These are phyloP conservation scores for Drosophila tristis DNA, from an alignment of 1,140 invertebrate genomes.

Conservation along the genomic window DNA sequence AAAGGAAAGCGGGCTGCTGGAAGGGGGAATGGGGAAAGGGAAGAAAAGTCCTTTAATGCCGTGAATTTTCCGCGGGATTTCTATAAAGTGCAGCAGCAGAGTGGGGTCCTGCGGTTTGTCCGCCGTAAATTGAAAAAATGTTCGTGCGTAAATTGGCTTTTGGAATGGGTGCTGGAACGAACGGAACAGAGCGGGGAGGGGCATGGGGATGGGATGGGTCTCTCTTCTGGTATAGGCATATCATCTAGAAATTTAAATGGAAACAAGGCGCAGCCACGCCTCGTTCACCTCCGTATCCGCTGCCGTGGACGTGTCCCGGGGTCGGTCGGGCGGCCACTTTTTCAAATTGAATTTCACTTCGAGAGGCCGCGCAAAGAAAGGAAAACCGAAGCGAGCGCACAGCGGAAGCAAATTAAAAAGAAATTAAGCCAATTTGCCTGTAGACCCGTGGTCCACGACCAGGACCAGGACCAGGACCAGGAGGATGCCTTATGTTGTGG, in stretches of 20 bases:
- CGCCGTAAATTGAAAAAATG: conserved; percentile 76
- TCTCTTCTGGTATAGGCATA: conserved; percentile 39
- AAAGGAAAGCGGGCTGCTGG: conserved; percentile 43
- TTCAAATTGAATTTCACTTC: conserved; percentile 77
- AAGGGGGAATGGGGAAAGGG: neutral
- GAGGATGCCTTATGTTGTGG: conserved; percentile 51
- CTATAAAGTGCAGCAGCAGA: conserved; percentile 66
- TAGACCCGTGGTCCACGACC: conserved; percentile 16
- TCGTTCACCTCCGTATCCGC: conserved; percentile 51
- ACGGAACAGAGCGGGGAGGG: no score
- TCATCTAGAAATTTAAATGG: conserved; percentile 53
- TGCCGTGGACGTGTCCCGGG: conserved; percentile 33
- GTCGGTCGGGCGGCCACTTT: conserved; percentile 51
- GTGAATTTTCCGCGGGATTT: conserved; percentile 80
- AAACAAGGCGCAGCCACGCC: conserved; percentile 31
- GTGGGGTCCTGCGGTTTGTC: conserved; percentile 57
- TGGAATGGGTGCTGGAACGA: conserved; percentile 2
- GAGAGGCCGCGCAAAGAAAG: conserved; percentile 21
- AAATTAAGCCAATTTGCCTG: conserved; percentile 81
- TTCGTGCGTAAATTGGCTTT: conserved; percentile 81
- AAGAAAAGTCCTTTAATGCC: conserved; percentile 78
- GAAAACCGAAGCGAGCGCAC: conserved; percentile 15
- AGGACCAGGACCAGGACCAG: neutral
- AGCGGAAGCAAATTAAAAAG: conserved; percentile 81
- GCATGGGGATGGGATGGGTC: no score